Base-by-base conservation (phyloP, 1,140 invertebrate genomes). In the Nephotettix cincticeps region DNA sequence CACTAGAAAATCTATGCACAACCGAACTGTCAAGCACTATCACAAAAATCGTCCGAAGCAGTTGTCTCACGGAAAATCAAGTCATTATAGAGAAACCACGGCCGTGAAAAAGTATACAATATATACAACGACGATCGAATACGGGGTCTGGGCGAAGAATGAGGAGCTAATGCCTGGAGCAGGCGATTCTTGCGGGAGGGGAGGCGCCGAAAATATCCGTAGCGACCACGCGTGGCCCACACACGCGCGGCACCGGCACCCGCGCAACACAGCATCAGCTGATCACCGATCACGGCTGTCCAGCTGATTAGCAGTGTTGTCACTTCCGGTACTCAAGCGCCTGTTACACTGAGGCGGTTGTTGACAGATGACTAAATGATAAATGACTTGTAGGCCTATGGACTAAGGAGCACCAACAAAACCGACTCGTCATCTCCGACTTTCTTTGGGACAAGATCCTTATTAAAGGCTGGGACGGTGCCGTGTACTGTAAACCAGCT, bases 91-190 rank as follows among this genome's bases (percentile, higher is more conserved):
- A 36, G 70, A 71, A 68, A 72, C 71, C 70, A 70, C 73, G 27
- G 27, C 30, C 65, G 56, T 68, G 56, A 63, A 64, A 67, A 65
- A 32, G 11, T 40, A 14, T 79, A 67, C 28, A 25, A 47, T 43
- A 88, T 89, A 88, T 88, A 90, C 92, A 90, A 91, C 91, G 91
- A 92, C 90, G 90, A 89, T 92, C 90, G 90, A 90, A 90, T 90
- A 88, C 88, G 87, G 90, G 89, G 89, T 88, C 89, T 87, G 86
- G 88, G 87, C 87, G 88, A 68, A 54, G 66, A 68, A 47, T 68
- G 66, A 47, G 43, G 17, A 27, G 19, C 11, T 28, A 47, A 25
- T 61, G 32, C 63, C 13, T 19, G 25, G 61, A 21, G 58, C 25
- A 32, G 21, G 27, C 36, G 30, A 51, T 17, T 6, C 4, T 40